Percentiles rank a stretch among this genome's conserved stretches.
phyloP scores from a whole-genome alignment of 2,888 invertebrate species.

The Caenorhabditis zanzibari region DNA sequence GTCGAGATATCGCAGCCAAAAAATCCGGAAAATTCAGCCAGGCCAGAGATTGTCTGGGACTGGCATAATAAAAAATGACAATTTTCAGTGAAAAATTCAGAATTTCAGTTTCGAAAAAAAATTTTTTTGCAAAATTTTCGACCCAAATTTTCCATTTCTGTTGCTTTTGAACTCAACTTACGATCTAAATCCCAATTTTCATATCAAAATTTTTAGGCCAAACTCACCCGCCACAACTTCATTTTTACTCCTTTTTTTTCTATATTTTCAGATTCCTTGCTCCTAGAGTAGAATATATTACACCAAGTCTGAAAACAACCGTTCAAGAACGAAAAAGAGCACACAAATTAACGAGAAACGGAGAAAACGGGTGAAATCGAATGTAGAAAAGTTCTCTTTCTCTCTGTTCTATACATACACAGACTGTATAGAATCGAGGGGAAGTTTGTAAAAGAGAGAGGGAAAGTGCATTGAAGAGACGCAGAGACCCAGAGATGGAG shows the following conservation, averaged over 20 bases:
- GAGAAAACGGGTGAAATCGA: neutral
- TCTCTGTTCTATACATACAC: too few relatives aligned
- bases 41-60: too few relatives aligned
- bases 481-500: neutral
- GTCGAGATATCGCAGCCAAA: too few relatives aligned
- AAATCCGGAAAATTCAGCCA: neutral
- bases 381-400: too few relatives aligned
- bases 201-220: neutral
- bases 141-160: neutral
- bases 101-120: too few relatives aligned
- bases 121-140: too few relatives aligned
- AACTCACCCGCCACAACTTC: constrained; percentile 55
- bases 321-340: neutral
- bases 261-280: too few relatives aligned
- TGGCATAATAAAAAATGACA: too few relatives aligned
- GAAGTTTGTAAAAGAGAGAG: constrained; percentile 1
- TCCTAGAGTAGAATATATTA: neutral
- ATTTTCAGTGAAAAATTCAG: neutral
- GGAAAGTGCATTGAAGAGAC: neutral
- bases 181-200: neutral
- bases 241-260: constrained; percentile 8
- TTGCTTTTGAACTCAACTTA: too few relatives aligned
- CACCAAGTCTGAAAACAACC: neutral
- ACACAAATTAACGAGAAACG: neutral
- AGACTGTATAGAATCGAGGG: neutral